phyloP scores from a whole-genome alignment of 2,113 vertebrate species.

The Chinchilla lanigera region DNA sequence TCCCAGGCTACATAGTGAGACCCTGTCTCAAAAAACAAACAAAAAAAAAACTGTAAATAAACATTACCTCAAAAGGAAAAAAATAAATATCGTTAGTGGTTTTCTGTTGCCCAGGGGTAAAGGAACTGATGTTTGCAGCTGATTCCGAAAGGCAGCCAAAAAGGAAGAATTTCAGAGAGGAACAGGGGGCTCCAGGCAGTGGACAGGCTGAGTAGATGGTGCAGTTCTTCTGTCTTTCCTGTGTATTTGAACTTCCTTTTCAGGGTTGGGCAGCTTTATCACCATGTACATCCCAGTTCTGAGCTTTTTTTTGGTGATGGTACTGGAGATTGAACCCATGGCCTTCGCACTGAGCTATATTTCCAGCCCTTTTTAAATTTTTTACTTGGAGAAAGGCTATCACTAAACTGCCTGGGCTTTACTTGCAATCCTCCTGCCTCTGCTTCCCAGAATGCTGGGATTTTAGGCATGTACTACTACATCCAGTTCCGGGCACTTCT shows the following conservation, averaged over 20 bases:
- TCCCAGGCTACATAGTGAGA: background rate
- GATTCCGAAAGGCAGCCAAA: background rate
- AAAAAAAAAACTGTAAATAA: background rate
- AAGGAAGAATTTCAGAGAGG: background rate
- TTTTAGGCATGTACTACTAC: background rate
- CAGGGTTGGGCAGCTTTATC: background rate
- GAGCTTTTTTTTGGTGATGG: background rate
- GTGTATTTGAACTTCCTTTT: background rate
- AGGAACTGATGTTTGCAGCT: background rate
- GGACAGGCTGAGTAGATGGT: background rate
- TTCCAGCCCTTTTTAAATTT: background rate
- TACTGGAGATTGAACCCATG: background rate
- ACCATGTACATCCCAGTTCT: background rate
- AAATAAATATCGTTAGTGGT: background rate
- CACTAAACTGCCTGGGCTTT: background rate
- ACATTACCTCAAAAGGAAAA: conserved; percentile 3
- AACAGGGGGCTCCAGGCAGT: fast-evolving
- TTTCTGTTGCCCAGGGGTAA: background rate
- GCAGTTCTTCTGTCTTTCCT: background rate
- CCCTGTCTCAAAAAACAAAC: background rate
- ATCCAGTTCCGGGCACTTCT: background rate
- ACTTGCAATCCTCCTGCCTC: background rate
- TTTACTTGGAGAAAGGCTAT: background rate
- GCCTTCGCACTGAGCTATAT: background rate
- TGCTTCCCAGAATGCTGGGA: background rate